Evolutionary conservation across 2,888 invertebrate species (phyloP).

Genomic region (Congeria kusceri): DNA sequence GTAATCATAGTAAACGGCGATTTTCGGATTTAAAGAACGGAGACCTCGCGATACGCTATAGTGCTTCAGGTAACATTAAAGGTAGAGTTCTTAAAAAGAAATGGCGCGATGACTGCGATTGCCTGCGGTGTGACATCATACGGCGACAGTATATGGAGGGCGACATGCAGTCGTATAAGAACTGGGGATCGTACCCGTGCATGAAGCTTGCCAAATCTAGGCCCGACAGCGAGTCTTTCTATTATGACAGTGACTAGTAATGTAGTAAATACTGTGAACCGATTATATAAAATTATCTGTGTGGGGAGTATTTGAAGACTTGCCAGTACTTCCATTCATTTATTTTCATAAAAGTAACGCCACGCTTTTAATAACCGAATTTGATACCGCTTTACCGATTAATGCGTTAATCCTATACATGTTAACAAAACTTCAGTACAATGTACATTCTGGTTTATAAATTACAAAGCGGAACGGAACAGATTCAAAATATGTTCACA

Average conservation of each 20-base stretch:
- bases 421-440: too few species aligned
- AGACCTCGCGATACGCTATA: constrained; percentile 11
- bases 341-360: background rate
- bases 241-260: constrained; percentile 66
- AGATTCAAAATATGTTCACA: too few species aligned
- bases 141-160: constrained; percentile 73
- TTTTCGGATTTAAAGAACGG: background rate
- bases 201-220: constrained; percentile 63
- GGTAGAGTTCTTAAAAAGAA: constrained; percentile 63
- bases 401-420: too few species aligned
- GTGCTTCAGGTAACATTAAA: constrained; percentile 26
- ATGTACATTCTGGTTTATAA: too few species aligned
- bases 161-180: constrained; percentile 69
- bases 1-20: constrained; percentile 16
- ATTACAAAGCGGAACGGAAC: too few species aligned
- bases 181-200: constrained; percentile 78
- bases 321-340: too few species aligned
- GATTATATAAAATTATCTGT: too few species aligned
- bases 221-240: constrained; percentile 56
- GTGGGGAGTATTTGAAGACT: too few species aligned
- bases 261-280: background rate
- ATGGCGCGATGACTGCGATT: constrained; percentile 76
- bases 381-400: too few species aligned
- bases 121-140: constrained; percentile 76
- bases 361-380: too few species aligned